These are phyloP conservation scores for Anthopleura xanthogrammica DNA, from an alignment of 92 coral and sea anemone genomes.

Conservation along the genomic window DNA sequence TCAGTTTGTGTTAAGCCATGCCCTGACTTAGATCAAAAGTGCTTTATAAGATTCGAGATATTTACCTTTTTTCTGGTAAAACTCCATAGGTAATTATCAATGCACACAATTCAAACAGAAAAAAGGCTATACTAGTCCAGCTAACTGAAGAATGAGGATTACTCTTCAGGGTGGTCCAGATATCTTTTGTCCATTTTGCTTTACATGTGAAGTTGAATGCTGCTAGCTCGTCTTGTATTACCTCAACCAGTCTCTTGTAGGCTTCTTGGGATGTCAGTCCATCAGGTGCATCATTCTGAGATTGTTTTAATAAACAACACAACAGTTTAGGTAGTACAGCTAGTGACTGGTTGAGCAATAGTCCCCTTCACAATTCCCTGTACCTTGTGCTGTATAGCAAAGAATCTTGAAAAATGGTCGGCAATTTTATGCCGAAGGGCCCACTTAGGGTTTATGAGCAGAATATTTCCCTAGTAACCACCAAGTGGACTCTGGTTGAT, in stretches of 20 bases:
- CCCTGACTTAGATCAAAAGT: too few relatives aligned
- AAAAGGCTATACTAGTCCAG: slow-evolving; percentile 70
- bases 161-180: slow-evolving; percentile 56
- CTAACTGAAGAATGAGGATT: slow-evolving; percentile 73
- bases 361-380: too few relatives aligned
- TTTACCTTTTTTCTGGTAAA: slow-evolving; percentile 47
- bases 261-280: slow-evolving; percentile 96
- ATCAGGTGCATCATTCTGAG: slow-evolving; percentile 20
- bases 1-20: too few relatives aligned
- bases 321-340: too few relatives aligned
- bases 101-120: slow-evolving; percentile 64
- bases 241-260: slow-evolving; percentile 68
- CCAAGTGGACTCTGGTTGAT: too few relatives aligned
- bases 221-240: slow-evolving; percentile 65
- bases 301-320: too few relatives aligned
- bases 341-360: too few relatives aligned
- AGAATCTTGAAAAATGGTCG: too few relatives aligned
- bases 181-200: slow-evolving; percentile 62
- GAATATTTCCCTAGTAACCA: too few relatives aligned
- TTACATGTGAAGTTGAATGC: slow-evolving; percentile 48
- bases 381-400: too few relatives aligned
- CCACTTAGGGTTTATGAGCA: too few relatives aligned
- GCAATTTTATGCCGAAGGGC: too few relatives aligned
- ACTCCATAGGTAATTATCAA: slow-evolving; percentile 66
- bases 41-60: background rate